Evolutionary conservation across 2,113 vertebrate genomes (phyloP).

Genomic region (Chascanopsetta lugubris): DNA sequence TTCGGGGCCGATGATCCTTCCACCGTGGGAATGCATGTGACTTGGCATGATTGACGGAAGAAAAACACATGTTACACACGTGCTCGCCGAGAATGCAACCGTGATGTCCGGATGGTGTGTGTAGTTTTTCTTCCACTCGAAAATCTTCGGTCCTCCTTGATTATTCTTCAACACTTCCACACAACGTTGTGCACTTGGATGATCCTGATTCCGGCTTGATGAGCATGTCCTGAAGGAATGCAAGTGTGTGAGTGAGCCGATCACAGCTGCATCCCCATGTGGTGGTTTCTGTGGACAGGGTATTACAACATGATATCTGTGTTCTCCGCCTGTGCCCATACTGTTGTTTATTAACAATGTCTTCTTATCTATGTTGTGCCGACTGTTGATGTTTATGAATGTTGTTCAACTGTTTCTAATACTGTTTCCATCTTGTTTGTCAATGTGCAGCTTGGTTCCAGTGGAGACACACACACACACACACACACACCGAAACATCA

Average conservation of each 20-base stretch:
- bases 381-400: slow-evolving; percentile 74
- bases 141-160: slow-evolving; percentile 13
- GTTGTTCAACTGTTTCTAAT: slow-evolving; percentile 73
- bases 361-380: slow-evolving; percentile 68
- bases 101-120: slow-evolving; percentile 25
- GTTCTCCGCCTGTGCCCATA: slow-evolving; percentile 74
- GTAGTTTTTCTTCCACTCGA: slow-evolving; percentile 57
- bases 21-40: slow-evolving; percentile 57
- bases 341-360: slow-evolving; percentile 62
- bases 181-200: slow-evolving; percentile 15
- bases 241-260: slow-evolving; percentile 49
- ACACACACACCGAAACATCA: slow-evolving; percentile 73
- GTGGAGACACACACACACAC: slow-evolving; percentile 78
- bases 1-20: slow-evolving; percentile 38
- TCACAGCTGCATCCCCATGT: slow-evolving; percentile 62
- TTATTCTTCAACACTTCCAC: slow-evolving; percentile 1
- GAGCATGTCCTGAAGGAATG: slow-evolving; percentile 67
- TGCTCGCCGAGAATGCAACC: slow-evolving; percentile 24
- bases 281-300: slow-evolving; percentile 42
- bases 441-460: slow-evolving; percentile 77
- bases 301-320: slow-evolving; percentile 66
- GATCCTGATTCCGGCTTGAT: slow-evolving; percentile 8
- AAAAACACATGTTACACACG: slow-evolving; percentile 48
- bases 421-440: slow-evolving; percentile 80
- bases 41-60: slow-evolving; percentile 52